Evolutionary conservation across 2,797 vertebrate genomes (phyloP), one percentile per base, ranked within the genome.

Genomic region (Petrocephalus schoutedeni): DNA sequence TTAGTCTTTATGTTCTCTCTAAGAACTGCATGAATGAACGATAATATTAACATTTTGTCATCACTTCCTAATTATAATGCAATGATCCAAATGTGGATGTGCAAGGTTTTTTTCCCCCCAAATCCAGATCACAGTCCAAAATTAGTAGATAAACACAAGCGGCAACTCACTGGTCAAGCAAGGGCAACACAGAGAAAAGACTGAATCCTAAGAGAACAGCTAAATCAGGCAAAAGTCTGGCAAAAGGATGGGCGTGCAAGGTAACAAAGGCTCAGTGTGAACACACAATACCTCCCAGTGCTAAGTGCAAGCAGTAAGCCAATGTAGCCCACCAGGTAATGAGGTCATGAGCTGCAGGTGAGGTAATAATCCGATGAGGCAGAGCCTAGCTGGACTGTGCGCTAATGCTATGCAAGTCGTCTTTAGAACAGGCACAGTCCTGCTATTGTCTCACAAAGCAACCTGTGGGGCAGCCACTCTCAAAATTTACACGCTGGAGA

Each of bases 31-130:
- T 45, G 36, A 77, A 77, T 77, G 36, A 77, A 77, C 71, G 7
- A 77, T 41, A 45, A 77, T 77, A 77, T 77, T 77, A 45, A 77
- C 71, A n/a, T 77, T 77, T 45, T 77, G 36, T 77, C 71, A 77
- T n/a, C 71, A n/a, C 71, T 41, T 77, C 32, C 36, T 77, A 77
- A 77, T 77, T 77, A 77, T 45, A 45, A 41, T 1, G 23, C 61
- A 14, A 71, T 41, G 36, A 77, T 45, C 71, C 71, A 45, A 77
- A 77, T 77, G 36, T 77, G 16, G 36, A n/a, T 77, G 41, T 19
- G 7, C 16, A 77, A 19, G 71, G 2, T 77, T 45, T 77, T 41
- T 45, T 74, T 77, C 41, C 7, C 3, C 16, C 36, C 36, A 77
- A 45, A 77, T 77, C 71, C 14, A 32, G 64, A 16, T 71, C 10